Evolutionary conservation across 1,140 invertebrate genomes (phyloP), one percentile per base, ranked within the genome.

Genomic region (Penaeus vannamei): DNA sequence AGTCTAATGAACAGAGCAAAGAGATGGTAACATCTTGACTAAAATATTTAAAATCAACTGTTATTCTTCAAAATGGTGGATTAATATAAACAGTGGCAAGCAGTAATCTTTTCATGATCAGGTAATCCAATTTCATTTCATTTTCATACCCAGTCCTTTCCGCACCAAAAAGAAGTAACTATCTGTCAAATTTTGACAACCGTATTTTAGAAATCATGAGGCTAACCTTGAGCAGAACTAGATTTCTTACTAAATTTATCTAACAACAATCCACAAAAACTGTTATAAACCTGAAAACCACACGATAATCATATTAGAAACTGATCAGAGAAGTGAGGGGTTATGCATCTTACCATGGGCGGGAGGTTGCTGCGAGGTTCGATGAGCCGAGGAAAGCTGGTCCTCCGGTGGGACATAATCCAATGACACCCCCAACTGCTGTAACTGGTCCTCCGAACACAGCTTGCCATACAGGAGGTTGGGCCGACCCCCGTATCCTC

Each of bases 401-500:
- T 72, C 88, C 32, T 90, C 88, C 23, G 88, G 84, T 36, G 83
- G 72, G 59, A 85, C 84, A 84, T 90, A 85, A 46, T 90, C 88
- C 77, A 90, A 32, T 14, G 85, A 76, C 42, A 90, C 86, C 69
- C 89, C 89, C 89, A 90, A 91, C 82, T 90, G 89, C 72, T 87
- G 89, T 42, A 91, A 80, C 76, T 91, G 89, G 42, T 91, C 91
- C 85, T 91, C 91, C 7, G 89, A 90, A 84, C 91, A 90, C 69
- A 91, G 76, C 87, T 91, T 91, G 53, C 91, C 91, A 69, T 91
- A 91, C 84, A 91, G 87, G 61, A 89, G 81, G 84, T 86, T 90
- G 26, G 84, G 84, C 26, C 88, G 88, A 23, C 88, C 88, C 36
- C 91, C 87, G 72, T 88, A 88, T 53, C 91, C 91, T 66, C 85